These are phyloP conservation scores for Ommatoiulus sabulosus DNA, from an alignment of 2,888 invertebrate genomes.

Conservation along the genomic window DNA sequence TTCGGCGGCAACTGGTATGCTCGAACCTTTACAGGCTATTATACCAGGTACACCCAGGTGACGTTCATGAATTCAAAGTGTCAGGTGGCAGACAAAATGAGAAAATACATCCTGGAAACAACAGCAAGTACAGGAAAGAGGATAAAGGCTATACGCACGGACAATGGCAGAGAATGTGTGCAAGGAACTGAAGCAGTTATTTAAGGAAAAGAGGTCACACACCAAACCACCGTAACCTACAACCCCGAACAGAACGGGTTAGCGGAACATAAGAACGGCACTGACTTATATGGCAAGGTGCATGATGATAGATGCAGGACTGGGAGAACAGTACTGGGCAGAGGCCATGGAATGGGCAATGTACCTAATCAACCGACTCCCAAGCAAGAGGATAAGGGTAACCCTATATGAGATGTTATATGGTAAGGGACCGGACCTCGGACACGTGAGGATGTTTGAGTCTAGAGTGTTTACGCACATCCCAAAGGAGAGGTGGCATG, in stretches of 20 bases:
- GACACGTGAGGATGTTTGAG: conserved; percentile 66
- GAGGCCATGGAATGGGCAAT: conserved; percentile 65
- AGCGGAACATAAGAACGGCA: conserved; percentile 64
- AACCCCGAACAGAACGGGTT: conserved; percentile 65
- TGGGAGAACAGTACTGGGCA: conserved; percentile 64
- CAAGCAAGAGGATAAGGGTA: conserved; percentile 62
- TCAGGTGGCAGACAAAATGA: neutral
- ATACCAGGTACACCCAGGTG: neutral
- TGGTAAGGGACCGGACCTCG: conserved; percentile 64
- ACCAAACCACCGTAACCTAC: conserved; percentile 60
- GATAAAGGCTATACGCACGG: too few relatives aligned
- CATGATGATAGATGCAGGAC: conserved; percentile 63
- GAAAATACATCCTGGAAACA: too few relatives aligned
- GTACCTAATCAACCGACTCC: conserved; percentile 64
- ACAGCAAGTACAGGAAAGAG: too few relatives aligned
- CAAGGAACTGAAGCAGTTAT: too few relatives aligned
- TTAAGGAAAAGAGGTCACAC: neutral
- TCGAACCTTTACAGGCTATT: neutral
- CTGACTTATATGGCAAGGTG: conserved; percentile 64
- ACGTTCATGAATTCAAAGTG: neutral
- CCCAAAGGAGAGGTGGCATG: neutral
- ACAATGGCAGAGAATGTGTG: too few relatives aligned
- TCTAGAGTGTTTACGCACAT: neutral
- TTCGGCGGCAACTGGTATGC: neutral
- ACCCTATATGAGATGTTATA: conserved; percentile 66